Evolutionary conservation across 2,888 invertebrate genomes (phyloP), one percentile per base, ranked within the genome.

Genomic region (Drosophila kambysellisi): DNA sequence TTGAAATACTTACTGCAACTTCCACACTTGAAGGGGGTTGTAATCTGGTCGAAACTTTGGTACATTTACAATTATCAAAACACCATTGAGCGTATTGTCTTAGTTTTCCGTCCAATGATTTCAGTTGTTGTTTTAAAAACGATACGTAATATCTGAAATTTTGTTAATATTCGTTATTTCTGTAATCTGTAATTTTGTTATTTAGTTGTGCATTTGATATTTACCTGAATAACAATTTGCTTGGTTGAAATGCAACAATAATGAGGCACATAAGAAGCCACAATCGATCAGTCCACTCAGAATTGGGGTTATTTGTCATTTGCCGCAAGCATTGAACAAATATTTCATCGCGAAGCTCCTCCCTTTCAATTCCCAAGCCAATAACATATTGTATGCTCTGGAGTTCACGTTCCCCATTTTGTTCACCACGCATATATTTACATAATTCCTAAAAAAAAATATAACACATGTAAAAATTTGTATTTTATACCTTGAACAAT

Each of bases 51-150:
- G 96, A 96, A 5, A 96, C 96, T 92, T 97, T 96, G 6, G 96
- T 97, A 76, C 97, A 97, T 79, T 97, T 96, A 86, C 98, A 97
- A 94, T 98, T 98, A 91, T 98, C 98, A 62, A 98, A 94, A 92
- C 98, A 98, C 97, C 98, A 98, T 93, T 98, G 97, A 12, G 98
- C 98, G 91, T 98, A 98, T 92, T 98, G 98, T 9, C 95, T 94
- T 30, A 96, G 93, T 88, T 95, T 95, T 7, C 96, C 96, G 56
- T 95, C 95, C 60, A 95, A n/a, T 12, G 94, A 94, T 71, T 92
- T 92, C 32, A 96, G 91, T 91, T 95, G 96, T 91, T 96, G 96
- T 86, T 95, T 95, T 58, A 97, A 93, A 91, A 96, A 97, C 20
- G 96, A 96, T 37, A 96, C 94, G 82, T 96, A 96, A 90, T 96